Conservation (phyloP, 2,888 invertebrate genomes). For the Archaeoteleia sp. region DNA sequence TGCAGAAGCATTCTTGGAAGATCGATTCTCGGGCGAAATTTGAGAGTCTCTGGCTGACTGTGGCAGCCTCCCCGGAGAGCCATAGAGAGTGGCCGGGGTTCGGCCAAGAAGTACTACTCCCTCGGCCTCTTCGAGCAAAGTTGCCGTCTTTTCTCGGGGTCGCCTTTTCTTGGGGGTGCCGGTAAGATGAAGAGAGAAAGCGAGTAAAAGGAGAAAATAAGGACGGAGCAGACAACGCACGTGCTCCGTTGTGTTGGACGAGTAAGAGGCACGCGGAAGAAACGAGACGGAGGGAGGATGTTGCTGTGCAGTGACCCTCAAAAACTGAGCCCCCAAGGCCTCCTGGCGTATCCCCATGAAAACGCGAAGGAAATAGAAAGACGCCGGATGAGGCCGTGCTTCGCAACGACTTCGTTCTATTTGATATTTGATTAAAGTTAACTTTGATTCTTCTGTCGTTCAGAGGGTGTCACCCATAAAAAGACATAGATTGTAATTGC, state of each 20-base stretch:
- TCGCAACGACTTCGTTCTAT: conserved; percentile 58
- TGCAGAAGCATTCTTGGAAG: conserved; percentile 19
- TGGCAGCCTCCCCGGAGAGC: conserved; percentile 46
- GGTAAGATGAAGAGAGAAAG: background rate
- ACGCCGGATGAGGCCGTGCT: conserved; percentile 30
- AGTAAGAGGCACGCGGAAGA: conserved; percentile 15
- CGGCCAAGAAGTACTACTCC: conserved; percentile 15
- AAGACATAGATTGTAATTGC: no score
- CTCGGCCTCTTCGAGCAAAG: conserved; percentile 18
- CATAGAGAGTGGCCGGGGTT: conserved; percentile 37
- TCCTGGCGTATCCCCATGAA: conserved; percentile 31
- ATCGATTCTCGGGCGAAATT: conserved; percentile 45
- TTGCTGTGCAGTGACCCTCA: conserved; percentile 63
- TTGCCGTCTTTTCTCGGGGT: conserved; percentile 35
- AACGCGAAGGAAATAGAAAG: conserved; percentile 41
- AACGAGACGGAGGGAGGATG: conserved; percentile 17
- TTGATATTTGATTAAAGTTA: conserved; percentile 68
- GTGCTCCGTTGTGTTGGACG: conserved; percentile 15
- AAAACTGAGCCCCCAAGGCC: conserved; percentile 53
- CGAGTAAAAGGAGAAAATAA: conserved; percentile 36
- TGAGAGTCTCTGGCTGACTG: conserved; percentile 48
- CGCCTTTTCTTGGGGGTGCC: conserved; percentile 30
- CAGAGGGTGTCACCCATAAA: background rate
- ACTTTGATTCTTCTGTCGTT: conserved; percentile 59
- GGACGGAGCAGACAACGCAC: conserved; percentile 16